phyloP scores from a whole-genome alignment of 2,797 vertebrate species.

The Novumbra hubbsi region DNA sequence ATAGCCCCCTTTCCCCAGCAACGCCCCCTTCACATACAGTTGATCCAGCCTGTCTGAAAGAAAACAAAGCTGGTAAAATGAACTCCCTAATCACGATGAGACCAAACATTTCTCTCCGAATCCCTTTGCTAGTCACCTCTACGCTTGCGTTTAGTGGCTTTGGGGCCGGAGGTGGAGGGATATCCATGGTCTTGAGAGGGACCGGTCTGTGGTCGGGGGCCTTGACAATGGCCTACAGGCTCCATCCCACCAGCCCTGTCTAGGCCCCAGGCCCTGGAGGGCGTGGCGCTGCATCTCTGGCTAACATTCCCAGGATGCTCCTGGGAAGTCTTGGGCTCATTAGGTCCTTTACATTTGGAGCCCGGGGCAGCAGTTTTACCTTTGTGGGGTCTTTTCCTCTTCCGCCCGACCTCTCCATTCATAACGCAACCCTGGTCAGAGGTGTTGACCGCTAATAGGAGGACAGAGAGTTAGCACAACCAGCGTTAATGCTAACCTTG shows the following conservation, averaged over 20 bases:
- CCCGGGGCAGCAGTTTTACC: neutral
- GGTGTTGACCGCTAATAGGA: neutral
- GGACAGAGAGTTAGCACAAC: neutral
- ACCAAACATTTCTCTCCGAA: neutral
- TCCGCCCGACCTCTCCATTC: neutral
- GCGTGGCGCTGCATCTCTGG: neutral
- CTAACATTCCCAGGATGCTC: neutral
- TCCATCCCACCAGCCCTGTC: neutral
- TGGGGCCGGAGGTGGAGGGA: neutral
- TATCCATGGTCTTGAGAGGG: neutral
- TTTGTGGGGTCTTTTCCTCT: constrained; percentile 8
- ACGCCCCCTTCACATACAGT: constrained; percentile 7
- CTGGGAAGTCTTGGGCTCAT: neutral
- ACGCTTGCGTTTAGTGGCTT: constrained; percentile 10
- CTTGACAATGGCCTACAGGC: neutral
- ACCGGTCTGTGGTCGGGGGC: neutral
- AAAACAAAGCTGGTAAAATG: neutral
- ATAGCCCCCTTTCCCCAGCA: constrained; percentile 20
- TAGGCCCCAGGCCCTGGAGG: neutral
- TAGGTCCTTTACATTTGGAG: neutral
- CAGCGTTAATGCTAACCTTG: neutral
- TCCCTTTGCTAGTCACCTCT: neutral
- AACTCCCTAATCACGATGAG: neutral
- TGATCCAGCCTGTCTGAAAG: constrained; percentile 7
- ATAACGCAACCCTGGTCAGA: neutral